Conservation (phyloP, 2,113 vertebrate species). For the Melierax canorus region DNA sequence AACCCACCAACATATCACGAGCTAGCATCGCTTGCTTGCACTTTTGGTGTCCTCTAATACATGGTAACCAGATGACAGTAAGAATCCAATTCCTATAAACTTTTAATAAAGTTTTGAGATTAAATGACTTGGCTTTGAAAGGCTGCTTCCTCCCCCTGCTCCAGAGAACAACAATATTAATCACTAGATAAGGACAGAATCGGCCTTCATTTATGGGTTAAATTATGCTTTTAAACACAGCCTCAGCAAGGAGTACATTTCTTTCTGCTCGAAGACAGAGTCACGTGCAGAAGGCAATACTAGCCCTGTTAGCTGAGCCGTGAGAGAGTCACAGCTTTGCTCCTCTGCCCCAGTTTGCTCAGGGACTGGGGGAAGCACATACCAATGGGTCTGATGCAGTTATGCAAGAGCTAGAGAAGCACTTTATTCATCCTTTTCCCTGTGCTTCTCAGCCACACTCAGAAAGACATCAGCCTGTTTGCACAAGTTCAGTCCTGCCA, state of each 20-base stretch:
- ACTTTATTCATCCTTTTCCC: not conserved
- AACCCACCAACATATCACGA: not conserved
- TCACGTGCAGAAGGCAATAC: not conserved
- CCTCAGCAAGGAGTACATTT: not conserved
- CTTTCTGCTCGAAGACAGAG: not conserved
- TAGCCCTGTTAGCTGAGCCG: not conserved
- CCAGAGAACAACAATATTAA: not conserved
- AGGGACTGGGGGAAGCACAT: not conserved
- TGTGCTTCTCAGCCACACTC: not conserved
- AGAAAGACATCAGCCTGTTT: not conserved
- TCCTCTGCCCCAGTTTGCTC: not conserved
- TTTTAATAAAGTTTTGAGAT: not conserved
- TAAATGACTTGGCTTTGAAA: not conserved
- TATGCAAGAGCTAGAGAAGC: not conserved
- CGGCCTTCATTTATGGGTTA: not conserved
- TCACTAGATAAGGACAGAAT: not conserved
- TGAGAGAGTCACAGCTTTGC: not conserved
- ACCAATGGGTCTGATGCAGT: not conserved
- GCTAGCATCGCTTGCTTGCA: not conserved
- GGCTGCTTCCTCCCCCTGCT: not conserved
- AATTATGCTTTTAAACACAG: not conserved
- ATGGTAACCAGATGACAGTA: not conserved
- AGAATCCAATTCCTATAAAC: not conserved
- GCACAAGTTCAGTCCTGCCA: conserved; percentile 4
- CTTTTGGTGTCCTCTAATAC: not conserved